These are phyloP conservation scores for Oceanodroma tethys DNA, from an alignment of 2,113 vertebrate genomes.

Conservation along the genomic window DNA sequence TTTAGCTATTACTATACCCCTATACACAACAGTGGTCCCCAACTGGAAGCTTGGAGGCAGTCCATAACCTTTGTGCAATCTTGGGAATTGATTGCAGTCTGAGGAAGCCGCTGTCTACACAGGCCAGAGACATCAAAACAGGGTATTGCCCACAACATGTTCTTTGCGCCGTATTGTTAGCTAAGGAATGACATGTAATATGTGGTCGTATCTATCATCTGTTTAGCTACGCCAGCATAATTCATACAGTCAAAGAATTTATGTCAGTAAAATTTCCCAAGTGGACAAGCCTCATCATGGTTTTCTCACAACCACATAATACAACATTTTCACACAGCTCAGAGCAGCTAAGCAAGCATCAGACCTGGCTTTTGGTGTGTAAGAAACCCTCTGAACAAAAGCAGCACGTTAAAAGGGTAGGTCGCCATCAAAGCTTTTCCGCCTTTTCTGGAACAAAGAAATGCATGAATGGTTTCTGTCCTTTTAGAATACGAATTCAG, in stretches of 20 bases:
- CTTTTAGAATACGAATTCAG: neutral
- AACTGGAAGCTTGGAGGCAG: neutral
- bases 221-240: neutral
- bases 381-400: neutral
- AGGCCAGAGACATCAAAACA: slow-evolving; percentile 37
- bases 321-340: neutral
- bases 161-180: neutral
- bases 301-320: neutral
- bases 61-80: slow-evolving; percentile 18
- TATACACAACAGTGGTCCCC: neutral
- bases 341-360: neutral
- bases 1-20: neutral
- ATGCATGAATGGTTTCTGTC: neutral
- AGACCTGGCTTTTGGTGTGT: neutral
- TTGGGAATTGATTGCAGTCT: neutral
- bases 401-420: neutral
- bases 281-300: neutral
- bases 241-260: neutral
- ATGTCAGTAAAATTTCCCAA: neutral
- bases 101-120: neutral
- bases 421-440: neutral
- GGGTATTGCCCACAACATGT: neutral
- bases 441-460: neutral
- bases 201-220: slow-evolving; percentile 21
- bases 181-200: neutral